Evolutionary conservation across 1,140 invertebrate genomes (phyloP).

Genomic region (Holcopasites calliopsidis): DNA sequence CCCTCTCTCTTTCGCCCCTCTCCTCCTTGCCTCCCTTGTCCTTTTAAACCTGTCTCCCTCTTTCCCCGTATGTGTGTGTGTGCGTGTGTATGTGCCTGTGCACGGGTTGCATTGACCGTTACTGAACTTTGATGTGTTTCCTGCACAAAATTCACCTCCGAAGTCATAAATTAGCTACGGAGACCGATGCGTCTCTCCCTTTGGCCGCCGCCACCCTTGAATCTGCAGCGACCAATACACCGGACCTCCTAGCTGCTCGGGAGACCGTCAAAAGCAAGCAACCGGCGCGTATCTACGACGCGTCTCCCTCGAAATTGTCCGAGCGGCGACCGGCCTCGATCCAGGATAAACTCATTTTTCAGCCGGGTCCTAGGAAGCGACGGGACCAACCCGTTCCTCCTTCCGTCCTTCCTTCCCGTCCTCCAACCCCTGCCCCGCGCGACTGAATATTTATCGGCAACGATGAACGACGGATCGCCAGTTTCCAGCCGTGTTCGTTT

Average conservation of each 20-base stretch:
- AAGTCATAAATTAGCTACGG: constrained; percentile 78
- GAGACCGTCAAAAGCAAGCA: constrained; percentile 61
- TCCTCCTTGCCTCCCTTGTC: constrained; percentile 12
- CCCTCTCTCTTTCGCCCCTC: constrained; percentile 15
- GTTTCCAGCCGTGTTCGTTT: constrained; percentile 10
- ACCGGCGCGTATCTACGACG: constrained; percentile 46
- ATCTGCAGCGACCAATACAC: constrained; percentile 60
- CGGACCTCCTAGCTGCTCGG: constrained; percentile 24
- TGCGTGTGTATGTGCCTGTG: constrained; percentile 22
- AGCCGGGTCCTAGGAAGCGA: constrained; percentile 13
- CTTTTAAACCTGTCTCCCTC: constrained; percentile 43
- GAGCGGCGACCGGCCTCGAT: constrained; percentile 25
- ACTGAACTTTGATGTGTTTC: constrained; percentile 79
- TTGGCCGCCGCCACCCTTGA: constrained; percentile 53
- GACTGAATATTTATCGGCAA: constrained; percentile 44
- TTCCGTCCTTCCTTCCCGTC: constrained; percentile 2
- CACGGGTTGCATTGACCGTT: constrained; percentile 76
- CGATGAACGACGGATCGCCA: constrained; percentile 22
- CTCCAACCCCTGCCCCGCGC: background rate
- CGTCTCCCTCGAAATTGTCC: constrained; percentile 40
- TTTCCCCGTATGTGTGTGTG: constrained; percentile 23
- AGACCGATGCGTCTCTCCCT: constrained; percentile 62
- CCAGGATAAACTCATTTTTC: constrained; percentile 48
- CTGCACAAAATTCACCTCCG: constrained; percentile 74
- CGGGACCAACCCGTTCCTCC: constrained; percentile 1